A percentile compares a stretch with the other conserved stretches of the same genome.
These are phyloP conservation scores for Mystacides longicornis DNA, from an alignment of 2,888 invertebrate genomes.

Conservation along the genomic window DNA sequence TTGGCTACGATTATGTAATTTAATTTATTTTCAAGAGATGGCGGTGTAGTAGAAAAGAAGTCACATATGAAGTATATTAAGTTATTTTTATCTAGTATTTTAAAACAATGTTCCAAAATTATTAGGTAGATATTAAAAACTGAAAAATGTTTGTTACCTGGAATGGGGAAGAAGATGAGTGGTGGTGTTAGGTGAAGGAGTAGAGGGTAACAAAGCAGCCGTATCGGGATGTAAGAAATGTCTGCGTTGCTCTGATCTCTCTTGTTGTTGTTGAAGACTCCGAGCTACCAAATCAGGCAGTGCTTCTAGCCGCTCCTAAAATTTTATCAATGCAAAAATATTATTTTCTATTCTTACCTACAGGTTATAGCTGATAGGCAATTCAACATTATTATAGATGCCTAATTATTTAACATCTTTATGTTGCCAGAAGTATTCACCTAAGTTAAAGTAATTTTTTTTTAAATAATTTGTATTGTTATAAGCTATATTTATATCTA, in stretches of 20 bases:
- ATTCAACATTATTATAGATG: too few species aligned
- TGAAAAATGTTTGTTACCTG: too few species aligned
- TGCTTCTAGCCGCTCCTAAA: slow-evolving; percentile 71
- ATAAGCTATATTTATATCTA: too few species aligned
- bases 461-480: too few species aligned
- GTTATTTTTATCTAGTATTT: background rate
- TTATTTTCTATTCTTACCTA: too few species aligned
- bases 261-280: slow-evolving; percentile 68
- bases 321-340: background rate
- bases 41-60: too few species aligned
- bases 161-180: slow-evolving; percentile 51
- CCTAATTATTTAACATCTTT: too few species aligned
- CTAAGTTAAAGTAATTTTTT: too few species aligned
- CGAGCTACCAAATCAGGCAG: slow-evolving; percentile 76
- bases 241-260: slow-evolving; percentile 71
- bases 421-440: too few species aligned
- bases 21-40: too few species aligned
- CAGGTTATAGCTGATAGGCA: too few species aligned
- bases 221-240: slow-evolving; percentile 86
- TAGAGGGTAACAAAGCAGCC: slow-evolving; percentile 55
- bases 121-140: background rate
- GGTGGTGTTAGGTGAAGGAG: slow-evolving; percentile 41
- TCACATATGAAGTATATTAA: background rate
- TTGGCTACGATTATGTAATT: too few species aligned
- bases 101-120: background rate